A percentile compares a stretch with the other conserved stretches of the same genome.
These are phyloP conservation scores for Cliona cf. orientalis DNA, from an alignment of 37 sponge, comb jelly and placozoan genomes.

Conservation along the genomic window DNA sequence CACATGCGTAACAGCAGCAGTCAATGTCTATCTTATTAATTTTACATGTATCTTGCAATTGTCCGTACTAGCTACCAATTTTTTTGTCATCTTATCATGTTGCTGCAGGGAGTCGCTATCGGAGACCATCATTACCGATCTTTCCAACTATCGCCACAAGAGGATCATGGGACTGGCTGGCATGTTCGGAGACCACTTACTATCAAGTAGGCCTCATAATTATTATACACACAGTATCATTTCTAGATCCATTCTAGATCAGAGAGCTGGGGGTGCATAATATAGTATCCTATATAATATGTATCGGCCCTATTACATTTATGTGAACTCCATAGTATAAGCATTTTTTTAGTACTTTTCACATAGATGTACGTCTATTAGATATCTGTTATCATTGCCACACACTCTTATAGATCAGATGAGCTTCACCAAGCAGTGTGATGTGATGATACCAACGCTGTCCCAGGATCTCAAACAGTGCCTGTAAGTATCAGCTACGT, in stretches of 20 bases:
- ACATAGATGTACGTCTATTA: no score
- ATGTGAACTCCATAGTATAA: no score
- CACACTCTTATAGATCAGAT: conserved; percentile 19
- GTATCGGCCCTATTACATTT: neutral
- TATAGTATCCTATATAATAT: neutral
- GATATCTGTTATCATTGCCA: neutral
- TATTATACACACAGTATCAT: neutral
- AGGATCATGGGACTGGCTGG: conserved; percentile 69
- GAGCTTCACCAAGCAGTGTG: conserved; percentile 31
- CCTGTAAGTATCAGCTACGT: conserved; percentile 14
- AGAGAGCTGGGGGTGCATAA: no score
- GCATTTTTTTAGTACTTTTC: no score
- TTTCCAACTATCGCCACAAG: conserved; percentile 61
- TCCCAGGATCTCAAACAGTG: conserved; percentile 29
- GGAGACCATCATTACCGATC: conserved; percentile 34
- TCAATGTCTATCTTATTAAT: neutral
- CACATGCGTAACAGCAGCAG: neutral
- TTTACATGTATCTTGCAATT: neutral
- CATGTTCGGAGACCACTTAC: conserved; percentile 72
- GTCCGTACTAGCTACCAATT: neutral
- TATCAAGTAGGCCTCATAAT: conserved; percentile 53
- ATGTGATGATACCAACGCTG: conserved; percentile 27
- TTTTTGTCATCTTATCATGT: neutral
- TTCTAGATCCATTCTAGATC: neutral
- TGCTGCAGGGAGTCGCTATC: conserved; percentile 42